Evolutionary conservation across 2,888 invertebrate species (phyloP).

Genomic region (Anarsia innoxiella): DNA sequence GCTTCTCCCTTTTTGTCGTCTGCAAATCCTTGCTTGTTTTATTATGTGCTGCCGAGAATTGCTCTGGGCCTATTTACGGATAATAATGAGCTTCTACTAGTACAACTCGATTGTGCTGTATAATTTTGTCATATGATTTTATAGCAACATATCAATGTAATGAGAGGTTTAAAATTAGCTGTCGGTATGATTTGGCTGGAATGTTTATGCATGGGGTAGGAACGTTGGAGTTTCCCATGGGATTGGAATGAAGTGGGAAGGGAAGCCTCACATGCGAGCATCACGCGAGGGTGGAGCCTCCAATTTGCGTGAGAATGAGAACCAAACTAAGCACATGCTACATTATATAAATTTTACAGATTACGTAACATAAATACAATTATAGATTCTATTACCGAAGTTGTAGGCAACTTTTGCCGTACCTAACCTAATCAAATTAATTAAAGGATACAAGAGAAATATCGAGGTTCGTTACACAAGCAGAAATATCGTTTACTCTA

Average conservation of each 20-base stretch:
- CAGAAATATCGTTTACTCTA: too few relatives aligned
- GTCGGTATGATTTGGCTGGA: slow-evolving; percentile 10
- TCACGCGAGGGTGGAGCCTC: slow-evolving; percentile 37
- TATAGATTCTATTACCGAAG: too few relatives aligned
- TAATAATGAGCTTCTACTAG: slow-evolving; percentile 15
- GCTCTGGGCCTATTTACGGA: slow-evolving; percentile 38
- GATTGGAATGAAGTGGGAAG: slow-evolving; percentile 32
- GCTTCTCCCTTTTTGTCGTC: slow-evolving; percentile 43
- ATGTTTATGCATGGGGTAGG: slow-evolving; percentile 10
- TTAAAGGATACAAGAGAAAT: too few relatives aligned
- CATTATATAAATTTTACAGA: too few relatives aligned
- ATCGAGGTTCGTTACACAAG: too few relatives aligned
- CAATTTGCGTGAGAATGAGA: slow-evolving; percentile 25
- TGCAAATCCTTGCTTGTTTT: slow-evolving; percentile 46
- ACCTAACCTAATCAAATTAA: too few relatives aligned
- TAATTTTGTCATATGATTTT: slow-evolving; percentile 12
- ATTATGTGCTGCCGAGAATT: slow-evolving; percentile 46
- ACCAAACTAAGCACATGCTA: slow-evolving; percentile 9
- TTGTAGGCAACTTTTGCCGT: background rate
- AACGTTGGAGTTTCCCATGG: slow-evolving; percentile 41
- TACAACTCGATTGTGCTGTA: slow-evolving; percentile 11
- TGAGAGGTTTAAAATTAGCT: slow-evolving; percentile 13
- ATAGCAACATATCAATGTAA: slow-evolving; percentile 1
- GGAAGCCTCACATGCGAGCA: slow-evolving; percentile 40
- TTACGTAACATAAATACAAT: too few relatives aligned